Conservation (phyloP, 2,888 invertebrate species). For the Polylopha cassiicola region DNA sequence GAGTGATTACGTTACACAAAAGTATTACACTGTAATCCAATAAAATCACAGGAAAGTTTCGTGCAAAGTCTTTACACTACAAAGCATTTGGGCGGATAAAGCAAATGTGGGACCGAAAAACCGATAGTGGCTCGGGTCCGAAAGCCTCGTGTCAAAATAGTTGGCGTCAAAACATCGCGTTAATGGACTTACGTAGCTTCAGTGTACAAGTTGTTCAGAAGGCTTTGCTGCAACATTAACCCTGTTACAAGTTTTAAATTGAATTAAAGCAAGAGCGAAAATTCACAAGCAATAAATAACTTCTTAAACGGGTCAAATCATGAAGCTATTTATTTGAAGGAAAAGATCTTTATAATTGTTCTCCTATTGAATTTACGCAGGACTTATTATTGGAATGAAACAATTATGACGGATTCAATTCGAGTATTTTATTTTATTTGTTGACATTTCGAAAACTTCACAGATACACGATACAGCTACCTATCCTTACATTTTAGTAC, state of each 20-base stretch:
- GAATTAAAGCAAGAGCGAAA: conserved; percentile 27
- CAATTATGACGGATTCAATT: no score
- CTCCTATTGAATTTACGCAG: no score
- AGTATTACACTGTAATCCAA: conserved; percentile 36
- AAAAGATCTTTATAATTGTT: no score
- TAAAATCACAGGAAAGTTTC: conserved; percentile 38
- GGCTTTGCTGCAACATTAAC: conserved; percentile 40
- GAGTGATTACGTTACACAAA: conserved; percentile 23
- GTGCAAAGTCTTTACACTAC: conserved; percentile 38
- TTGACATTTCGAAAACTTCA: no score
- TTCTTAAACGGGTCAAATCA: conserved; percentile 14
- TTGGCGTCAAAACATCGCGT: conserved; percentile 51
- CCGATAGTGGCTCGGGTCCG: conserved; percentile 37
- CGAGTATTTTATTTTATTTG: no score
- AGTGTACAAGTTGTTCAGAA: conserved; percentile 47
- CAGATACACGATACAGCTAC: no score
- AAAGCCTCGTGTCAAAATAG: conserved; percentile 49
- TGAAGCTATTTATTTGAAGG: no score
- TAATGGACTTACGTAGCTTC: conserved; percentile 55
- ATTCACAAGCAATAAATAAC: conserved; percentile 15
- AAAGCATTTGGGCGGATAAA: conserved; percentile 52
- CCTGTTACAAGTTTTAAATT: conserved; percentile 35
- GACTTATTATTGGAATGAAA: no score
- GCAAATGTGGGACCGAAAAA: conserved; percentile 23
- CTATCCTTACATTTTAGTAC: no score